Evolutionary conservation across 2,113 vertebrate genomes (phyloP).

Genomic region (Myanophis thanlyinensis): DNA sequence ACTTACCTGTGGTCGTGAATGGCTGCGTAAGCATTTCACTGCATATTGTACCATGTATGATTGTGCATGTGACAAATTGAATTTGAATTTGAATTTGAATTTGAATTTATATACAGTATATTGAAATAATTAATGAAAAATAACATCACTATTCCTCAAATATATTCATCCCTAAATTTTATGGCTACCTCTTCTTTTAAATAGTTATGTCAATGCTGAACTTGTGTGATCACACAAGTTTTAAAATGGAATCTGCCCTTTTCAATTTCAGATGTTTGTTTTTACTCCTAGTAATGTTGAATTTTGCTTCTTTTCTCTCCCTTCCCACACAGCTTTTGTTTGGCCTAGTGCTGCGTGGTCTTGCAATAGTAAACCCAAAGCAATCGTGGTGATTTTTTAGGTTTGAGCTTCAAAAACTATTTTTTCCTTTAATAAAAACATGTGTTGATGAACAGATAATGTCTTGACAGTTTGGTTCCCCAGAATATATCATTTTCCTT

Average conservation of each 20-base stretch:
- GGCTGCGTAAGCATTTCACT: too few species aligned
- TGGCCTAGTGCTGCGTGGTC: too few species aligned
- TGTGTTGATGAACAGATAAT: neutral
- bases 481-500: neutral
- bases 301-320: neutral
- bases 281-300: neutral
- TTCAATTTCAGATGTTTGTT: neutral
- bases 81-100: too few species aligned
- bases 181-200: neutral
- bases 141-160: neutral
- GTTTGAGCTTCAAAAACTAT: neutral
- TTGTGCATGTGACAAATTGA: too few species aligned
- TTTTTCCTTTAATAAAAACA: neutral
- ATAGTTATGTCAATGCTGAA: neutral
- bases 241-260: neutral
- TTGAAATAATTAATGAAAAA: neutral
- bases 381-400: neutral
- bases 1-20: too few species aligned
- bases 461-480: neutral
- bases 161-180: neutral
- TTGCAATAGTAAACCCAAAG: neutral
- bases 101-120: neutral
- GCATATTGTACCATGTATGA: too few species aligned
- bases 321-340: neutral
- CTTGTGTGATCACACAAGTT: neutral